Percentiles rank a stretch among this genome's conserved stretches.
Evolutionary conservation across 2,113 vertebrate species (phyloP).

Genomic region (Syngnathus typhle): DNA sequence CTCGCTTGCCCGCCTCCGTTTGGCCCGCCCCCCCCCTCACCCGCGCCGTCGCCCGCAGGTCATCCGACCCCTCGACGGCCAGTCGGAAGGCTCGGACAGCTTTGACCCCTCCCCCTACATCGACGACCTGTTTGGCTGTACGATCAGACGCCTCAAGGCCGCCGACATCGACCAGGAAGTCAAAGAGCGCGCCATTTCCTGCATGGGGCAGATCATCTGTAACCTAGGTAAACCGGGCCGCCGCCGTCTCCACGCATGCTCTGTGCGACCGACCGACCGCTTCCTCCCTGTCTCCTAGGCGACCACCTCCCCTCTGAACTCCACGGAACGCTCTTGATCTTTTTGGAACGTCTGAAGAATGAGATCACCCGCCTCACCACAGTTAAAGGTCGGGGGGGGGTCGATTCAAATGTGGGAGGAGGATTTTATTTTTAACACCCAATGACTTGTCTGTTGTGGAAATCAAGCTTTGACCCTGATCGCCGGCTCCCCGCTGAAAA

Average conservation of each 20-base stretch:
- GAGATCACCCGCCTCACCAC: constrained; percentile 96
- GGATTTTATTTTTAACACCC: too few species aligned
- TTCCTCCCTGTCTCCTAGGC: constrained; percentile 60
- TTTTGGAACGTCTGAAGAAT: constrained; percentile 94
- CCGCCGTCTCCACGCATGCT: constrained; percentile 21
- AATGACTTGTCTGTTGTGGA: not conserved
- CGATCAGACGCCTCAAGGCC: constrained; percentile 91
- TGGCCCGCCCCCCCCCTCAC: not conserved
- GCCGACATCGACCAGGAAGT: constrained; percentile 99
- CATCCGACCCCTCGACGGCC: constrained; percentile 90
- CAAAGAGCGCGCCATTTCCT: constrained; percentile 96
- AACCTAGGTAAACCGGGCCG: constrained; percentile 82
- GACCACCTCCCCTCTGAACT: constrained; percentile 90
- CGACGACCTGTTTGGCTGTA: constrained; percentile 91
- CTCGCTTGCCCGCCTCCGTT: too few species aligned
- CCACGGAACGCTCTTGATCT: constrained; percentile 91
- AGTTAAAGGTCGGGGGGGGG: constrained; percentile 58
- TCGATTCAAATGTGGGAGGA: not conserved
- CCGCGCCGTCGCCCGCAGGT: constrained; percentile 52
- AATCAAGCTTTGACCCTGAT: constrained; percentile 84
- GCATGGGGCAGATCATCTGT: constrained; percentile 98
- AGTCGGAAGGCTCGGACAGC: constrained; percentile 63
- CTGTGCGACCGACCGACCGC: not conserved
- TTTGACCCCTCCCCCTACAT: constrained; percentile 95
- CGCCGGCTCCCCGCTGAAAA: constrained; percentile 90